A percentile compares a stretch with the other conserved stretches of the same genome.
Evolutionary conservation across 2,888 invertebrate genomes (phyloP).

Genomic region (Eueremaeus valkanovi): DNA sequence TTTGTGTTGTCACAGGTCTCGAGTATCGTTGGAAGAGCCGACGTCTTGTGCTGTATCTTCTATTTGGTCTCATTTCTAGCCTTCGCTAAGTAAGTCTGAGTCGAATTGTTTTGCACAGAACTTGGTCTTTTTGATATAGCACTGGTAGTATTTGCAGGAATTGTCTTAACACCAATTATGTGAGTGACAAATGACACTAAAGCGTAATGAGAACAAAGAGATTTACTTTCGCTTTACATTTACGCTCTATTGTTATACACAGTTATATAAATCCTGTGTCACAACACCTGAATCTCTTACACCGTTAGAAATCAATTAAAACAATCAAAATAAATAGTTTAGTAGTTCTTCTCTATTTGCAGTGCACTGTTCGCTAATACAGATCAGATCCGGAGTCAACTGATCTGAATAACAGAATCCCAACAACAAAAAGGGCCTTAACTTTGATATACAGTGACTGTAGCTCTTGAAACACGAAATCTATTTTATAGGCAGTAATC

Average conservation of each 20-base stretch:
- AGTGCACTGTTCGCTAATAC: neutral
- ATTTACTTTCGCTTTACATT: conserved; percentile 13
- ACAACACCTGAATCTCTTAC: conserved; percentile 23
- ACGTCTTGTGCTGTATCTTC: conserved; percentile 76
- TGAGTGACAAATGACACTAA: conserved; percentile 28
- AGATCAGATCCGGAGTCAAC: too few relatives aligned
- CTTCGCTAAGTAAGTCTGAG: conserved; percentile 66
- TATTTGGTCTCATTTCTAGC: conserved; percentile 72
- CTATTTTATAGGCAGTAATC: too few relatives aligned
- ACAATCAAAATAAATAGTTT: conserved; percentile 26
- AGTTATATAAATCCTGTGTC: conserved; percentile 3
- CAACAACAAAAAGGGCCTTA: too few relatives aligned
- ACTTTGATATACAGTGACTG: too few relatives aligned
- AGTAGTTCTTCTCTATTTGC: neutral
- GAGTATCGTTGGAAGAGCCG: conserved; percentile 81
- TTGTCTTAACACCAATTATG: conserved; percentile 26
- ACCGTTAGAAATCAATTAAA: conserved; percentile 29
- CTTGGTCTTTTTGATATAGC: neutral
- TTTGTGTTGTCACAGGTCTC: conserved; percentile 63
- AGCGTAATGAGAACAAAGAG: conserved; percentile 29
- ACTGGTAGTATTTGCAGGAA: neutral
- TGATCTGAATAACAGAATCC: too few relatives aligned
- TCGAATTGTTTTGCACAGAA: neutral
- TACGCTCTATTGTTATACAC: too few relatives aligned
- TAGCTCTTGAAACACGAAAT: too few relatives aligned